Conservation (phyloP, 2,113 vertebrate genomes). For the Petaurus breviceps region DNA sequence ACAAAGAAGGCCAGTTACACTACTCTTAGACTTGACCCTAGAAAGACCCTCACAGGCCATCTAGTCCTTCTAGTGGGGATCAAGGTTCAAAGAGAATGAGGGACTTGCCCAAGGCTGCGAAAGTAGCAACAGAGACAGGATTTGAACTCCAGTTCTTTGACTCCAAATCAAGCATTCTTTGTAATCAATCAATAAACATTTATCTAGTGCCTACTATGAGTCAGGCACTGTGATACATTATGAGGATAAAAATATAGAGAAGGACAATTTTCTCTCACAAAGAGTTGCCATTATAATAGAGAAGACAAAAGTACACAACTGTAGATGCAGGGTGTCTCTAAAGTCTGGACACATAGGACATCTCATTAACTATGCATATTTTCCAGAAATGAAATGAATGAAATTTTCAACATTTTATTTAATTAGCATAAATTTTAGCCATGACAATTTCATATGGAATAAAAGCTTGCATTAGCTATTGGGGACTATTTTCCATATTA, state of each 20-base stretch:
- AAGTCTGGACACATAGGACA: too few relatives aligned
- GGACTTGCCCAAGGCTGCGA: not conserved
- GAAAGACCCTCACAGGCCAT: not conserved
- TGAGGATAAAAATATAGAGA: not conserved
- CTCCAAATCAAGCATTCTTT: constrained; percentile 28
- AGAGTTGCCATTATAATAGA: not conserved
- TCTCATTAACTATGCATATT: too few relatives aligned
- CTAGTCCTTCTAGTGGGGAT: not conserved
- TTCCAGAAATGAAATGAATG: too few relatives aligned
- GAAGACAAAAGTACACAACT: not conserved
- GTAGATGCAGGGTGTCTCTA: too few relatives aligned
- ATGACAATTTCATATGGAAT: too few relatives aligned
- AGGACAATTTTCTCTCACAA: not conserved
- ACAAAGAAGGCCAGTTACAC: not conserved
- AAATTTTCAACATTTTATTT: too few relatives aligned
- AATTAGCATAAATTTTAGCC: too few relatives aligned
- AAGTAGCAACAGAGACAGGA: not conserved
- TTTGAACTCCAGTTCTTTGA: constrained; percentile 13
- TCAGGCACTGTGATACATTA: not conserved
- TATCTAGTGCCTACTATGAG: not conserved
- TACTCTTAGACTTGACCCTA: too few relatives aligned
- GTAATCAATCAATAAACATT: not conserved
- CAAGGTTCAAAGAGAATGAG: not conserved
- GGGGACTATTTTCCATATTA: too few relatives aligned
- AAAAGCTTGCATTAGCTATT: too few relatives aligned